Conservation (phyloP, 35 echinoderm and acorn worm species). For the Anneissia japonica region DNA sequence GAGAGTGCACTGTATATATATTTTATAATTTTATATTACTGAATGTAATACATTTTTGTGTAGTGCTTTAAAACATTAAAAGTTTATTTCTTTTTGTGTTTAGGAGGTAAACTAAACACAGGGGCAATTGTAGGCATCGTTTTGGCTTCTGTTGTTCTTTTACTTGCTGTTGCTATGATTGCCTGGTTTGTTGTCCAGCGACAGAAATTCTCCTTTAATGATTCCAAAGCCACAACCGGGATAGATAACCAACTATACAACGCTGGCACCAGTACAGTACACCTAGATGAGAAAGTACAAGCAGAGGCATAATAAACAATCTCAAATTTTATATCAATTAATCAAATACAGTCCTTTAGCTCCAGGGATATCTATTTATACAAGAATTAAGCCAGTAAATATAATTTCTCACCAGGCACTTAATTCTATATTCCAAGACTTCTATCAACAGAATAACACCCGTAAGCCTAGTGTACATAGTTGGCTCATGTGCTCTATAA, state of each 20-base stretch:
- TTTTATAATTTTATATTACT: too few relatives aligned
- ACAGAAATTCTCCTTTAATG: neutral
- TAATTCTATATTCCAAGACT: too few relatives aligned
- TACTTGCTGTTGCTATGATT: neutral
- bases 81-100: neutral
- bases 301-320: neutral
- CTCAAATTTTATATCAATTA: too few relatives aligned
- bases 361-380: too few relatives aligned
- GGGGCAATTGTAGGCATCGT: neutral
- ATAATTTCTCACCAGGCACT: too few relatives aligned
- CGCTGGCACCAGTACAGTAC: neutral
- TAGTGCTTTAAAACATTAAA: neutral
- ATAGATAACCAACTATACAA: neutral
- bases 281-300: neutral
- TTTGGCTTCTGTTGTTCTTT: neutral
- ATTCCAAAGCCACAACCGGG: neutral
- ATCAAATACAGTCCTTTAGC: too few relatives aligned
- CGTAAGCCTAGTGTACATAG: too few relatives aligned
- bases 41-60: too few relatives aligned
- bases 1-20: too few relatives aligned
- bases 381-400: too few relatives aligned
- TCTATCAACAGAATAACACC: too few relatives aligned
- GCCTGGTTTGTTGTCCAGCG: neutral
- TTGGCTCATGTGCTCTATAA: too few relatives aligned
- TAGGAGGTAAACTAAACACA: neutral